These are phyloP conservation scores for Noctua comes DNA, from an alignment of 2,888 invertebrate species.

Conservation along the genomic window DNA sequence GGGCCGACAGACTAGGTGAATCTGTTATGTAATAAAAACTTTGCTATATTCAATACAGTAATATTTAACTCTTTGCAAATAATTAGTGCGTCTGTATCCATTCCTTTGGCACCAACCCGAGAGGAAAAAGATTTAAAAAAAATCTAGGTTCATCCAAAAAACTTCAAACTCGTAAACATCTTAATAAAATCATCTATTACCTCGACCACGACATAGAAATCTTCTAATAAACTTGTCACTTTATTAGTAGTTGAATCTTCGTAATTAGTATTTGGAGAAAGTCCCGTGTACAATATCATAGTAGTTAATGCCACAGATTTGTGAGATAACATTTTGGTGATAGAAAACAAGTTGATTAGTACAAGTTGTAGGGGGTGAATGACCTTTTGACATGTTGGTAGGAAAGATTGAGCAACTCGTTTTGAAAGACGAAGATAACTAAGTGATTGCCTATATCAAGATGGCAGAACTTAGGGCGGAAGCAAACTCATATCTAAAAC, in stretches of 20 bases:
- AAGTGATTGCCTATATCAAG: not conserved
- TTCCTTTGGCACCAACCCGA: constrained; percentile 14
- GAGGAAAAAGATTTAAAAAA: not conserved
- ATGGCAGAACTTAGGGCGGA: not conserved
- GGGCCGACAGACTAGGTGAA: not conserved
- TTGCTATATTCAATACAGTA: not conserved
- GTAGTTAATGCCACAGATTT: constrained; percentile 52
- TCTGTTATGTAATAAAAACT: no score
- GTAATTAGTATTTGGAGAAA: constrained; percentile 64
- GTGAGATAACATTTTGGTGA: constrained; percentile 59
- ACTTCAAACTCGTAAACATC: constrained; percentile 33
- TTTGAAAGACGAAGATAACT: not conserved
- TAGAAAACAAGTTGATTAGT: constrained; percentile 59
- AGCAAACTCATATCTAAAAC: not conserved
- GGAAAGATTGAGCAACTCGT: not conserved
- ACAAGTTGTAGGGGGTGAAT: constrained; percentile 27
- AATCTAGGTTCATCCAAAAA: constrained; percentile 15
- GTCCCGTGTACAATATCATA: constrained; percentile 51
- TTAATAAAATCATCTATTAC: constrained; percentile 51
- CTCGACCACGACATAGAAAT: constrained; percentile 26
- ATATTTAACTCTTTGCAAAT: not conserved
- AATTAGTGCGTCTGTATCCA: not conserved
- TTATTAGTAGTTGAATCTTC: constrained; percentile 53
- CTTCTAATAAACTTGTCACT: constrained; percentile 56
- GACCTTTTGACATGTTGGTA: constrained; percentile 31